Percentiles rank a stretch among this genome's conserved stretches.
These are phyloP conservation scores for Pionites leucogaster DNA, from an alignment of 2,113 vertebrate genomes.

Conservation along the genomic window DNA sequence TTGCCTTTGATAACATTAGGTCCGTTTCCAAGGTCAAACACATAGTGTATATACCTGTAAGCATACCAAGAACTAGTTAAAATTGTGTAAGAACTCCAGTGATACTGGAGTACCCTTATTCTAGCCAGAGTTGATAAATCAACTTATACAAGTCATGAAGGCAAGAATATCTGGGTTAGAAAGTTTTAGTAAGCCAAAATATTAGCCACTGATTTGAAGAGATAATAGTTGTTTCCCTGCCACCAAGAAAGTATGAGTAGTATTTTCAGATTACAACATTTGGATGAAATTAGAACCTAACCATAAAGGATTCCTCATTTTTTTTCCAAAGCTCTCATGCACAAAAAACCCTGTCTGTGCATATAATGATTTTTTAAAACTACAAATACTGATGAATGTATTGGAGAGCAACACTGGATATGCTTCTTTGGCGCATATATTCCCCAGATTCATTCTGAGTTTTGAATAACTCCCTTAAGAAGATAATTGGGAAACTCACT, in stretches of 20 bases:
- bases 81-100: background rate
- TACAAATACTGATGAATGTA: background rate
- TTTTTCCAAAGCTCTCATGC: background rate
- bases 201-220: background rate
- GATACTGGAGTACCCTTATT: background rate
- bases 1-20: conserved; percentile 98
- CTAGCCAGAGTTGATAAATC: background rate
- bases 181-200: background rate
- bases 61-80: background rate
- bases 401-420: background rate
- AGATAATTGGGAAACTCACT: background rate
- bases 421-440: background rate
- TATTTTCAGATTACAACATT: background rate
- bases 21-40: conserved; percentile 98
- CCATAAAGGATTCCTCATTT: background rate
- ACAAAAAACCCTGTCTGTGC: background rate
- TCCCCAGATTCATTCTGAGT: background rate
- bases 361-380: background rate
- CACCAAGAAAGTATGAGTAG: background rate
- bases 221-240: background rate
- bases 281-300: background rate
- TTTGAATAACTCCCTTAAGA: background rate
- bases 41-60: conserved; percentile 94
- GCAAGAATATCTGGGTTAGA: background rate
- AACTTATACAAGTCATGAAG: background rate